Evolutionary conservation across 2,113 vertebrate genomes (phyloP), one percentile per base, ranked within the genome.

Genomic region (Cyrtonyx montezumae): DNA sequence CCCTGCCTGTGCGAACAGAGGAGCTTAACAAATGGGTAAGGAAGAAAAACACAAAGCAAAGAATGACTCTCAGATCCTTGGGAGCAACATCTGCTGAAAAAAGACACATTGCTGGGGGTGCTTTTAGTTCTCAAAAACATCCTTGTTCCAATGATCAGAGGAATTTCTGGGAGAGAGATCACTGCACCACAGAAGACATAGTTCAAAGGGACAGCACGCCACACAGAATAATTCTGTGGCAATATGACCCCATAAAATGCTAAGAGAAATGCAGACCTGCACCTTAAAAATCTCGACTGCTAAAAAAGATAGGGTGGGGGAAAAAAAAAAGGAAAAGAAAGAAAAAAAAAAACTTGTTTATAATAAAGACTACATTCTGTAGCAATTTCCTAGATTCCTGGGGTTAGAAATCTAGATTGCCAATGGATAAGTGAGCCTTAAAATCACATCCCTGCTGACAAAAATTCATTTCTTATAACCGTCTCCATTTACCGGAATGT

Each of bases 351-450:
- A 94, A 96, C 98, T 98, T 97, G 98, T 97, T 98, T 98, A 98
- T 98, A 98, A 98, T 98, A 98, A 99, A 98, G 97, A 98, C 98
- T 98, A 98, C 98, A 98, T 98, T 96, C 98, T 98, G 98, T 98
- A 98, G 98, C 98, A 98, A 98, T 98, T 98, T 98, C 98, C 98
- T 96, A 98, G 98, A 98, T 99, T 99, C 98, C 98, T 98, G 98
- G 98, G 98, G 98, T 98, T 98, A 98, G 98, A 98, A 98, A 99
- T 99, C 98, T 98, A 98, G 98, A 99, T 99, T 99, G 98, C 98
- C 98, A 99, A 99, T 99, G 98, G 99, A 99, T 99, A 99, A 99
- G 98, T 98, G 98, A 98, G 98, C 98, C 98, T 99, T 99, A 99
- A 99, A 99, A 99, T 99, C 98, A 99, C 99, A 99, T 99, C 98